These are phyloP conservation scores for Cataglyphis cursor DNA, from an alignment of 2,888 invertebrate genomes.

Conservation along the genomic window DNA sequence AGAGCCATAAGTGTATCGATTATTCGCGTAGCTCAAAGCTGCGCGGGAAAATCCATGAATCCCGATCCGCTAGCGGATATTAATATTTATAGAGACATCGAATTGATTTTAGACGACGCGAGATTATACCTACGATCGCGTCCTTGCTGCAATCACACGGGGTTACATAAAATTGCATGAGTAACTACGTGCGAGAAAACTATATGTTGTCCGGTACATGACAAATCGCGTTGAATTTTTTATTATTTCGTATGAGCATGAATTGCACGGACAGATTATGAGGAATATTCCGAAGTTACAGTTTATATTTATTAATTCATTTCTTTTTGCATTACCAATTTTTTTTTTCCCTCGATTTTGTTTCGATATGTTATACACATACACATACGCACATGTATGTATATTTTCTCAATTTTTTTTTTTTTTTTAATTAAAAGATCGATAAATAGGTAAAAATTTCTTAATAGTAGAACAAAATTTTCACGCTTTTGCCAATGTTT, in stretches of 20 bases:
- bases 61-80: conserved; percentile 38
- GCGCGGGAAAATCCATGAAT: conserved; percentile 52
- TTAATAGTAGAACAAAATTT: background rate
- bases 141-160: background rate
- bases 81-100: conserved; percentile 56
- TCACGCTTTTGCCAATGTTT: too few species aligned
- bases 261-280: background rate
- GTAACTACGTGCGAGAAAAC: conserved; percentile 20
- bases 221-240: conserved; percentile 18
- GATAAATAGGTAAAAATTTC: background rate
- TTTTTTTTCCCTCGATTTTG: background rate
- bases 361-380: background rate
- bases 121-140: conserved; percentile 46
- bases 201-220: background rate
- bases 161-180: conserved; percentile 25
- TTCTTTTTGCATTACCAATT: background rate
- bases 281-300: background rate
- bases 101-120: conserved; percentile 42
- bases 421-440: background rate
- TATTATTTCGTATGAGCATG: conserved; percentile 9
- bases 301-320: background rate
- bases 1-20: conserved; percentile 38
- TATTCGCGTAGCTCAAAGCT: conserved; percentile 47
- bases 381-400: background rate
- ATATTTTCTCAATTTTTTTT: background rate